Evolutionary conservation across 2,888 invertebrate genomes (phyloP), one percentile per base, ranked within the genome.

Genomic region (Meiosimyza decipiens): DNA sequence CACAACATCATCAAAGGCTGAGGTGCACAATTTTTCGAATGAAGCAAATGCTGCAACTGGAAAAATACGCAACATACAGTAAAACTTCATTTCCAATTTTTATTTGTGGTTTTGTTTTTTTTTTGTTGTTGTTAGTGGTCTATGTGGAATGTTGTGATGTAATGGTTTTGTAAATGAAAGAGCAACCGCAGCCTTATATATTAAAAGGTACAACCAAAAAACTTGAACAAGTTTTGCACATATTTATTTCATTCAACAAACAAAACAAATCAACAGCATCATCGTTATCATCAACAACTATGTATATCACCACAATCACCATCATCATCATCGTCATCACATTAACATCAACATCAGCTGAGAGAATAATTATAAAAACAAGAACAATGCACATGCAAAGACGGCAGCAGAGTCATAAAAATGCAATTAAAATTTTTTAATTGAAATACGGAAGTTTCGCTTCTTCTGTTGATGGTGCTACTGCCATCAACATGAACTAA

Each of bases 391-490:
- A 40, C 40, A 40, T 9, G 40, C 40, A 40, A 40, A 40, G 40
- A 40, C 40, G 9, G 40, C 40, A 40, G 40, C 40, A 40, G 40
- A 40, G 40, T 40, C 50, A 52, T 63, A 50, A 71, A 70, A 71
- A 72, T 62, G 62, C 63, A 72, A 72, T 72, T 62, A 72, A 40
- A 72, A 66, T 4, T 28, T 12, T 71, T 71, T 72, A 72, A 72
- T 72, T 72, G 72, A 69, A 72, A 57, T 16, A 55, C 55, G 13
- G 66, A 71, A 47, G 54, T 72, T 69, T 40, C 12, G 18, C 16
- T 18, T 13, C 22, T 60, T 18, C 28, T 69, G 57, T 50, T 22
- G 28, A 28, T 28, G 28, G 28, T 28, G 18, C 22, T 57, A 49
- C 11, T n/a, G 40, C 6, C 40, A 40, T 40, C 40, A 9, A 40